Evolutionary conservation across 2,113 vertebrate genomes (phyloP).

Genomic region (Caloenas nicobarica): DNA sequence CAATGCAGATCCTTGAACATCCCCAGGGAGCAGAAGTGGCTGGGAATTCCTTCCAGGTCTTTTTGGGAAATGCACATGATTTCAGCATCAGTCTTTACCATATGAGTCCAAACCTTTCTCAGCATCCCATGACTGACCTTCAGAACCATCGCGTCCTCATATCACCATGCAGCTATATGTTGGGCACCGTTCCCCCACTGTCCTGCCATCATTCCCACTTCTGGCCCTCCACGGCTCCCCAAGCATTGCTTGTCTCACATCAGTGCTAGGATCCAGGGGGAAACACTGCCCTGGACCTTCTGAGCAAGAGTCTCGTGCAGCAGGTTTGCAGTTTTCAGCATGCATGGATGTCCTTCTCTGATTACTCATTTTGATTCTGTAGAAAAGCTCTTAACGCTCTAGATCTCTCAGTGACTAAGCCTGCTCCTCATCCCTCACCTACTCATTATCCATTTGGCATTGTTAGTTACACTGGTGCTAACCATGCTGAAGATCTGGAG

Average conservation of each 20-base stretch:
- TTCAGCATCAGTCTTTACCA: background rate
- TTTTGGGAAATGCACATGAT: background rate
- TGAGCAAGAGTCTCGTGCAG: background rate
- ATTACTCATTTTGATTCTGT: background rate
- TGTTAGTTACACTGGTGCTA: background rate
- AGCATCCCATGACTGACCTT: background rate
- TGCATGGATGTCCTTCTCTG: background rate
- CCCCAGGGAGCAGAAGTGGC: background rate
- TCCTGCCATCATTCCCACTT: background rate
- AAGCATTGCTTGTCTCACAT: rapidly evolving
- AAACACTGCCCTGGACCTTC: background rate
- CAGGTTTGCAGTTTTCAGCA: rapidly evolving
- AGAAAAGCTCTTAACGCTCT: background rate
- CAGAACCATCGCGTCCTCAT: rapidly evolving
- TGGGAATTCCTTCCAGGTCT: rapidly evolving
- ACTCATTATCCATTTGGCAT: background rate
- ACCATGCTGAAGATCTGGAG: background rate
- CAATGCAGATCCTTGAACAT: rapidly evolving
- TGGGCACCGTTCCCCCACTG: rapidly evolving
- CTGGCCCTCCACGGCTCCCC: rapidly evolving
- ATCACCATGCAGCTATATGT: background rate
- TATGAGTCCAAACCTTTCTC: rapidly evolving
- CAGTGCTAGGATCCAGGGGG: background rate
- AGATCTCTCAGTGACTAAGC: background rate
- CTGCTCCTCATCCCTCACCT: background rate